Evolutionary conservation across 2,888 invertebrate genomes (phyloP).

Genomic region (Pollenia griseotomentosa): DNA sequence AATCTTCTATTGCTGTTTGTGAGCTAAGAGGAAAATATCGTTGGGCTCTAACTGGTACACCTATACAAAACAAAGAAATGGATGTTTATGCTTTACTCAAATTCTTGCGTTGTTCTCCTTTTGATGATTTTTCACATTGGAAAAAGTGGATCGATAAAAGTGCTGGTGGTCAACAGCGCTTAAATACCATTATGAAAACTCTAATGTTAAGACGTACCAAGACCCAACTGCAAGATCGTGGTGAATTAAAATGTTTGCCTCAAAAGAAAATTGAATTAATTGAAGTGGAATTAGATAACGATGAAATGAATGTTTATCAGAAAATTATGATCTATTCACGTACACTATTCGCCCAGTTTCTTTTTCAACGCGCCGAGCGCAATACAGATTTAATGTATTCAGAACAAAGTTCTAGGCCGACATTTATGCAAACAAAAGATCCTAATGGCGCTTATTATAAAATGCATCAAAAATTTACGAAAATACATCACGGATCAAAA

Average conservation of each 20-base stretch:
- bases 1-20: constrained; percentile 90
- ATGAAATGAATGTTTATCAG: constrained; percentile 92
- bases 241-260: constrained; percentile 87
- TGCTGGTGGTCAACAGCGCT: constrained; percentile 90
- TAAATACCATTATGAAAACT: constrained; percentile 93
- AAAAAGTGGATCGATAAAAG: constrained; percentile 95
- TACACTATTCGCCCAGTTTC: constrained; percentile 90
- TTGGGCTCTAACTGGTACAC: constrained; percentile 97
- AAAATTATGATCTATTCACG: constrained; percentile 89
- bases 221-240: constrained; percentile 88
- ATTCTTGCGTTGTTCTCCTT: constrained; percentile 94
- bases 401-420: constrained; percentile 76
- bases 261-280: constrained; percentile 86
- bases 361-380: constrained; percentile 90
- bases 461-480: constrained; percentile 88
- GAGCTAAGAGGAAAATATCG: constrained; percentile 85
- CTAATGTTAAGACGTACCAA: constrained; percentile 96
- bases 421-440: constrained; percentile 82
- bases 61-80: constrained; percentile 96
- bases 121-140: constrained; percentile 95
- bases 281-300: constrained; percentile 87
- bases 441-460: constrained; percentile 86
- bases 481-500: constrained; percentile 86
- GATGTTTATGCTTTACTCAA: constrained; percentile 92
- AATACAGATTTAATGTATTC: constrained; percentile 81